A percentile compares a stretch with the other conserved stretches of the same genome.
These are phyloP conservation scores for Cephonodes hylas DNA, from an alignment of 2,888 invertebrate species.

Conservation along the genomic window DNA sequence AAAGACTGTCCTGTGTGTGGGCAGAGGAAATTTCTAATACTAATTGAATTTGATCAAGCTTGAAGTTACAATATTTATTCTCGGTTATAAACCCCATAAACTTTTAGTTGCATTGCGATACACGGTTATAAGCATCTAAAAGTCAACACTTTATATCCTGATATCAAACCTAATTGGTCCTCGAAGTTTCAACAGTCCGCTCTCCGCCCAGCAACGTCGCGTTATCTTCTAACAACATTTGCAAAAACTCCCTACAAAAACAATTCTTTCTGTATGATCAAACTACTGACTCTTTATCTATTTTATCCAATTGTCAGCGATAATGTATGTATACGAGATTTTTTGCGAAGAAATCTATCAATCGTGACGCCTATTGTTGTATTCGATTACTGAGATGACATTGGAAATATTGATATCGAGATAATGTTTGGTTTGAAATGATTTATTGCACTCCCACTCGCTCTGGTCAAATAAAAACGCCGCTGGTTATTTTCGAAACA, in stretches of 20 bases:
- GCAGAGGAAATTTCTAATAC: too few relatives aligned
- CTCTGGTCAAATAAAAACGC: neutral
- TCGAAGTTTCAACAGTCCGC: too few relatives aligned
- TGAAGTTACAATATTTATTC: too few relatives aligned
- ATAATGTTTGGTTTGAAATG: constrained; percentile 1
- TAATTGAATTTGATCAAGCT: too few relatives aligned
- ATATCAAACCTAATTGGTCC: too few relatives aligned
- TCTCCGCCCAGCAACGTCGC: too few relatives aligned
- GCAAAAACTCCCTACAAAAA: neutral
- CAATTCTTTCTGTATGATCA: neutral
- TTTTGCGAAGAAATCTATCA: constrained; percentile 1
- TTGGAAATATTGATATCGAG: constrained; percentile 4
- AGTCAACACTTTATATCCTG: too few relatives aligned
- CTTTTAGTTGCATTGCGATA: too few relatives aligned
- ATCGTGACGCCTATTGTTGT: constrained; percentile 2
- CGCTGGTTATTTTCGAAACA: neutral
- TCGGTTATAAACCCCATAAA: too few relatives aligned
- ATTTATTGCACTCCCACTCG: neutral
- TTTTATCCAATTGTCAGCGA: neutral
- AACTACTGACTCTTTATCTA: neutral
- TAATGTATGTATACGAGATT: neutral
- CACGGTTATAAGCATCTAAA: too few relatives aligned
- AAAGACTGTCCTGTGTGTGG: too few relatives aligned
- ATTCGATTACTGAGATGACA: constrained; percentile 3
- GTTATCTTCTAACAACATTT: too few relatives aligned